These are phyloP conservation scores for Sebastes oblongus DNA, from an alignment of 2,797 vertebrate species.

Conservation along the genomic window DNA sequence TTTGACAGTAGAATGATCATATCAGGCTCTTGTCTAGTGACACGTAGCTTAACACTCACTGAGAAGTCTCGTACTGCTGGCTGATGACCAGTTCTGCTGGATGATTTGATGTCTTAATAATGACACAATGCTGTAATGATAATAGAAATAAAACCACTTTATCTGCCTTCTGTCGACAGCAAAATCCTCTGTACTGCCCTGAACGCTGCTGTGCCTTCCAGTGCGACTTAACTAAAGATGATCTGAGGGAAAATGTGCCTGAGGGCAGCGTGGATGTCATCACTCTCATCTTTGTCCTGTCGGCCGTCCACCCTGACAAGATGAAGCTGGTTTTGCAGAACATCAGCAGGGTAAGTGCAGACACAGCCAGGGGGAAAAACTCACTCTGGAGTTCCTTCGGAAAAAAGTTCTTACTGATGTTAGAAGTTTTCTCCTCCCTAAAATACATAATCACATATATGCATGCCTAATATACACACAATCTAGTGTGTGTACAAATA, in stretches of 20 bases:
- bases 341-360: constrained; percentile 85
- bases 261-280: constrained; percentile 87
- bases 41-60: not conserved
- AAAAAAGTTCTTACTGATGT: not conserved
- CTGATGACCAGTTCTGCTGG: not conserved
- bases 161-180: constrained; percentile 69
- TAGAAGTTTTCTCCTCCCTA: not conserved
- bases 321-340: constrained; percentile 90
- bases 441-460: not conserved
- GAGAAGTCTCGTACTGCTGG: not conserved
- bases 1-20: not conserved
- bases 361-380: not conserved
- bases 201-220: constrained; percentile 91
- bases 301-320: constrained; percentile 94
- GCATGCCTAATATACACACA: not conserved
- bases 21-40: not conserved
- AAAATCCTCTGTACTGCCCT: constrained; percentile 85
- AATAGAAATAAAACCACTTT: not conserved
- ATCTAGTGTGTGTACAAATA: not conserved
- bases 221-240: constrained; percentile 93
- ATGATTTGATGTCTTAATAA: not conserved
- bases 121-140: not conserved
- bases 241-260: constrained; percentile 84
- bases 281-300: constrained; percentile 94
- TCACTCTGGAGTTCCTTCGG: not conserved